Conservation (phyloP, 2,113 vertebrate species). For the Rhinoderma darwinii region DNA sequence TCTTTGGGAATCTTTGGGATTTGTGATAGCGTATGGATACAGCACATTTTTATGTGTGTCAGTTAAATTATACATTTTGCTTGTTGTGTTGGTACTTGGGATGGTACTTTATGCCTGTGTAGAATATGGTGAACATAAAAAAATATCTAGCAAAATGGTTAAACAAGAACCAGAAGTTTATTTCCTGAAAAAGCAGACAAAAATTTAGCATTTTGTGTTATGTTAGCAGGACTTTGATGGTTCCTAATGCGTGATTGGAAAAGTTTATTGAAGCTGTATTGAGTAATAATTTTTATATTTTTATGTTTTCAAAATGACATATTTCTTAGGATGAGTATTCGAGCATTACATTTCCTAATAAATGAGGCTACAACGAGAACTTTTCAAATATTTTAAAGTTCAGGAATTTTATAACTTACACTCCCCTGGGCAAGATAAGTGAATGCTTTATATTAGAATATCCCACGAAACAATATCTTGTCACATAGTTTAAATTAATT, state of each 20-base stretch:
- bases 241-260: not conserved
- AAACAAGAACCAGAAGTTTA: not conserved
- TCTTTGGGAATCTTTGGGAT: constrained; percentile 84
- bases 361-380: not conserved
- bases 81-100: constrained; percentile 70
- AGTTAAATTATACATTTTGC: constrained; percentile 77
- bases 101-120: constrained; percentile 73
- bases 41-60: constrained; percentile 79
- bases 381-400: not conserved
- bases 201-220: not conserved
- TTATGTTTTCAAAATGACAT: not conserved
- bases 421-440: not conserved
- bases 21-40: constrained; percentile 82
- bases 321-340: not conserved
- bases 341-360: not conserved
- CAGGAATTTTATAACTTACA: not conserved
- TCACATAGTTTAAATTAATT: not conserved
- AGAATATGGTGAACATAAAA: constrained; percentile 72
- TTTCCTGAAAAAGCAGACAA: not conserved
- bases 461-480: not conserved
- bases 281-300: not conserved
- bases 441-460: not conserved
- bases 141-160: not conserved
- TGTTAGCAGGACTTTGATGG: not conserved
- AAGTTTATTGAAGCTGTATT: not conserved